Evolutionary conservation across 2,113 vertebrate genomes (phyloP).

Genomic region (Pygoscelis antarcticus): DNA sequence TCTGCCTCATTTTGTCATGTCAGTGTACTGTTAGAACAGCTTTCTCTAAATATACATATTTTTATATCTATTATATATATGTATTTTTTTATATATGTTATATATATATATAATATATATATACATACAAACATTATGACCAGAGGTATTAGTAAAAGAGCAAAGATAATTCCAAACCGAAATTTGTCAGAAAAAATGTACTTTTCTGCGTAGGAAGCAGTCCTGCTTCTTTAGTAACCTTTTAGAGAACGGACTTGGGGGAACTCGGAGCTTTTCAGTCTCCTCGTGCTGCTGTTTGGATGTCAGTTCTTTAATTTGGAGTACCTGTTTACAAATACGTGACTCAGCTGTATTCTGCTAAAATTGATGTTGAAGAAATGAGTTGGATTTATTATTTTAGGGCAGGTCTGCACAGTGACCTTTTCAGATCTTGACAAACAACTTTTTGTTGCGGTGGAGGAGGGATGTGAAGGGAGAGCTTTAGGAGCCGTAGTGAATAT

Average conservation of each 20-base stretch:
- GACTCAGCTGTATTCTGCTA: not conserved
- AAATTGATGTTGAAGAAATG: fast-evolving
- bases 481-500: fast-evolving
- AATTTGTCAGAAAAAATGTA: fast-evolving
- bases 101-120: no score
- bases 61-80: not conserved
- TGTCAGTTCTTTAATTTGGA: not conserved
- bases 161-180: not conserved
- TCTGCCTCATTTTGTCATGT: not conserved
- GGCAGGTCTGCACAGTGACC: not conserved
- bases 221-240: not conserved
- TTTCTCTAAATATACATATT: not conserved
- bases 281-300: fast-evolving
- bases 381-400: not conserved
- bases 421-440: not conserved
- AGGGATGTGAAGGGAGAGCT: not conserved
- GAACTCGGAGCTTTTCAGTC: no score
- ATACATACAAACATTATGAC: not conserved
- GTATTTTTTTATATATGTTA: no score
- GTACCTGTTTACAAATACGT: fast-evolving
- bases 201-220: not conserved
- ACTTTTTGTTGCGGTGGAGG: not conserved
- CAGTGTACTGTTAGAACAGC: not conserved
- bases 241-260: not conserved
- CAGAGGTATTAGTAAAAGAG: not conserved